Evolutionary conservation across 2,888 invertebrate species (phyloP), one percentile per base, ranked within the genome.

Genomic region (Cheilosia soror): DNA sequence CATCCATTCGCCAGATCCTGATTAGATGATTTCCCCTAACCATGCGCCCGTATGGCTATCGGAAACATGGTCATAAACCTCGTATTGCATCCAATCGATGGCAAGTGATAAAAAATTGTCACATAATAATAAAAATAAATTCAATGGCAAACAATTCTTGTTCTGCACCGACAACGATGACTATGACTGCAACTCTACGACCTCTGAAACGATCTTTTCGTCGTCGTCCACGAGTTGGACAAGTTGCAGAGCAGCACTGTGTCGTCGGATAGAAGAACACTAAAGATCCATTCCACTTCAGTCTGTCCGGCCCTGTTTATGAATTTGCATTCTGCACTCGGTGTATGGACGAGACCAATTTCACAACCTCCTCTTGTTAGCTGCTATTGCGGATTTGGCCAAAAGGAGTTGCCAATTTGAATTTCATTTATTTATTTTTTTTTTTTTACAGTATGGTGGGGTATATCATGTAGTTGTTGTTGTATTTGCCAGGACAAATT

Each of bases 121-220:
- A 85, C 85, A 85, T 85, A 85, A 85, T 85, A 85, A 85, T 85
- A 85, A 85, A 85, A 81, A 85, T 85, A 85, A 85, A 85, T 85
- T 79, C 66, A 72, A 31, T 65, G 85, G 76, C 85, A 68, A 85
- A 81, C 81, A 85, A 81, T 81, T 84, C 84, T 84, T 84, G 84
- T 84, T 71, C 63, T 33, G 62, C 44, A 42, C 11, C 62, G 53
- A 62, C 63, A 7, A 76, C 62, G 55, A 57, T 25, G 58, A 27
- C 63, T 42, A 29, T 15, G 25, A 47, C 51, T 40, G 33, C 29
- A 5, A 27, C 4, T 49, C 29, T 29, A 42, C 85, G 68, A 85
- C 86, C 72, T 44, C 71, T 62, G 69, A 69, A 13, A 81, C 65
- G 84, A 80, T 76, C 68, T 42, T 31, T 42, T 58, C 49, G 44